phyloP scores from a whole-genome alignment of 2,113 vertebrate genomes.

The Catharus fuscescens region DNA sequence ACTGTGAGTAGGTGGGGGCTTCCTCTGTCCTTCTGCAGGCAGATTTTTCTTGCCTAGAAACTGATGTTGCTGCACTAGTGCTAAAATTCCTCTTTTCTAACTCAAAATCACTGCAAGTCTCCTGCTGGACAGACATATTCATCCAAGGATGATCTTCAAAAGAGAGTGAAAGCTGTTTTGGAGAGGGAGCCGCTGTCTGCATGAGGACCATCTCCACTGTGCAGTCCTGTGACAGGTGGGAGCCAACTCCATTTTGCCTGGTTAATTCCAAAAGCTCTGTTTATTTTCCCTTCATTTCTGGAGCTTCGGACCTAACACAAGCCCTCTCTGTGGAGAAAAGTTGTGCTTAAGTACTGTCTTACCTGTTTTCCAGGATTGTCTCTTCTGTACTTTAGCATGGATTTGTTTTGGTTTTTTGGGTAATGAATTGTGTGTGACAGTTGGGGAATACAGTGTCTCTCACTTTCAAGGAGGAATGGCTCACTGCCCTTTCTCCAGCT shows the following conservation, averaged over 20 bases:
- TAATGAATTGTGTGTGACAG: not conserved
- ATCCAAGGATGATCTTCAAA: not conserved
- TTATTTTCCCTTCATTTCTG: not conserved
- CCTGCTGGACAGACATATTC: accelerated
- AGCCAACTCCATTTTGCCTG: not conserved
- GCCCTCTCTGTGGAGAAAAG: not conserved
- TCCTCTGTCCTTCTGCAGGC: not conserved
- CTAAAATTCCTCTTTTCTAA: not conserved
- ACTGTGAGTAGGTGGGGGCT: not conserved
- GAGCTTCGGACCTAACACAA: not conserved
- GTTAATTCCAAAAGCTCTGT: slow-evolving; percentile 19
- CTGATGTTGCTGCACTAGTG: not conserved
- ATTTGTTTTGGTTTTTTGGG: not conserved
- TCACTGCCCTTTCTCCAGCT: not conserved
- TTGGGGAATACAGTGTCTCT: not conserved
- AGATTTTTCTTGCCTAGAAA: not conserved
- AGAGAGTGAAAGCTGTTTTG: not conserved
- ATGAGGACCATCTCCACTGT: not conserved
- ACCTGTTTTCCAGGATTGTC: not conserved
- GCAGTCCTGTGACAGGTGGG: not conserved
- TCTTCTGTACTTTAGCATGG: not conserved
- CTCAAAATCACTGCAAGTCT: not conserved
- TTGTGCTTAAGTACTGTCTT: not conserved
- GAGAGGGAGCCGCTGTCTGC: not conserved
- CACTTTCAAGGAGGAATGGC: not conserved